A percentile compares a stretch with the other conserved stretches of the same genome.
Evolutionary conservation across 2,113 vertebrate species (phyloP).

Genomic region (Microcebus ravelobensis): DNA sequence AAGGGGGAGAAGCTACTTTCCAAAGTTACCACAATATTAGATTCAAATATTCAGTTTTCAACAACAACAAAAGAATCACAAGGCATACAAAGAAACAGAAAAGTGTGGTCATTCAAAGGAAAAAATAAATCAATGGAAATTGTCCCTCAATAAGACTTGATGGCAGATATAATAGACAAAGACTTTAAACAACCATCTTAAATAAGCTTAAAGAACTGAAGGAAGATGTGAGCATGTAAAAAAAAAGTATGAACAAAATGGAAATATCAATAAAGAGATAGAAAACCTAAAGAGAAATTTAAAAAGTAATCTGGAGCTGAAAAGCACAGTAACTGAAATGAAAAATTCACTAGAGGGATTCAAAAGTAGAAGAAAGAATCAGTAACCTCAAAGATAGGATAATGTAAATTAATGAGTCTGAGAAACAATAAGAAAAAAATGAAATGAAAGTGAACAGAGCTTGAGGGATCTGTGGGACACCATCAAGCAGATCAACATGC

Average conservation of each 20-base stretch:
- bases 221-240: neutral
- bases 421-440: no score
- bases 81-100: neutral
- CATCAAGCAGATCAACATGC: no score
- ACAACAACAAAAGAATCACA: neutral
- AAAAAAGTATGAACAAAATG: neutral
- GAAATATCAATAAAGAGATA: neutral
- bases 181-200: neutral
- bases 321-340: no score
- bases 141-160: neutral
- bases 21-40: neutral
- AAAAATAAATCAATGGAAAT: neutral
- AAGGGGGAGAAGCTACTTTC: neutral
- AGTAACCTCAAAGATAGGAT: no score
- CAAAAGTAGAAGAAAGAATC: no score
- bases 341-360: neutral
- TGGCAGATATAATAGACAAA: neutral
- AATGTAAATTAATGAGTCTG: no score
- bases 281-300: no score
- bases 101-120: neutral
- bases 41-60: neutral
- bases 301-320: no score
- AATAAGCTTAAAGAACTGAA: neutral
- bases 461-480: no score
- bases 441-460: no score